phyloP scores from a whole-genome alignment of 1,140 invertebrate species.

The Protaetia brevitarsis region DNA sequence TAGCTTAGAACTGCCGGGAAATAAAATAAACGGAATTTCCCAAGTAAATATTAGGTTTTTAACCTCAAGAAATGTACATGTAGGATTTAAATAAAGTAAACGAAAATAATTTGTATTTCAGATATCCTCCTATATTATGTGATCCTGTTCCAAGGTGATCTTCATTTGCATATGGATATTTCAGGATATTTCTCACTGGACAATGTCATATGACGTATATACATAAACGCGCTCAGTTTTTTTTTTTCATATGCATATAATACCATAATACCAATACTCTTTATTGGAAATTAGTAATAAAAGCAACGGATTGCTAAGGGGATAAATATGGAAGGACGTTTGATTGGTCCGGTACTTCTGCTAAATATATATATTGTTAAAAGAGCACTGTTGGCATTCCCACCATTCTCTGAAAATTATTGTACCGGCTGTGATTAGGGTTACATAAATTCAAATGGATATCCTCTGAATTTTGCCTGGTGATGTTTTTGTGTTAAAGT shows the following conservation, averaged over 20 bases:
- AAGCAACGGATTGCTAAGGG: neutral
- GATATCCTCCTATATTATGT: neutral
- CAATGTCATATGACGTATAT: neutral
- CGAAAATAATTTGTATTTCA: too few relatives aligned
- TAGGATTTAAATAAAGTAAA: too few relatives aligned
- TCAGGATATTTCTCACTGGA: neutral
- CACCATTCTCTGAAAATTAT: neutral
- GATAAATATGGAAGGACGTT: neutral
- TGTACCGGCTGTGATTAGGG: neutral
- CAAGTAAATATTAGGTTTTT: too few relatives aligned
- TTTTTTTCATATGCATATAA: slow-evolving; percentile 8
- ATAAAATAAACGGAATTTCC: too few relatives aligned
- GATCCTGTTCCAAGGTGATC: slow-evolving; percentile 2
- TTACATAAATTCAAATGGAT: neutral
- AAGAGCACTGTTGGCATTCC: neutral
- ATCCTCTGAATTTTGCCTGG: too few relatives aligned
- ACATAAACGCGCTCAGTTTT: too few relatives aligned
- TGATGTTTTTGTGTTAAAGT: neutral
- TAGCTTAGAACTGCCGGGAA: too few relatives aligned
- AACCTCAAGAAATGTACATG: too few relatives aligned
- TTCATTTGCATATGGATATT: slow-evolving; percentile 18
- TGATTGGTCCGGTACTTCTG: neutral
- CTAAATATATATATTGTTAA: neutral
- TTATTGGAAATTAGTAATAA: neutral
- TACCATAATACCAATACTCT: neutral